Evolutionary conservation across 2,888 invertebrate genomes (phyloP).

Genomic region (Molanna angustata): DNA sequence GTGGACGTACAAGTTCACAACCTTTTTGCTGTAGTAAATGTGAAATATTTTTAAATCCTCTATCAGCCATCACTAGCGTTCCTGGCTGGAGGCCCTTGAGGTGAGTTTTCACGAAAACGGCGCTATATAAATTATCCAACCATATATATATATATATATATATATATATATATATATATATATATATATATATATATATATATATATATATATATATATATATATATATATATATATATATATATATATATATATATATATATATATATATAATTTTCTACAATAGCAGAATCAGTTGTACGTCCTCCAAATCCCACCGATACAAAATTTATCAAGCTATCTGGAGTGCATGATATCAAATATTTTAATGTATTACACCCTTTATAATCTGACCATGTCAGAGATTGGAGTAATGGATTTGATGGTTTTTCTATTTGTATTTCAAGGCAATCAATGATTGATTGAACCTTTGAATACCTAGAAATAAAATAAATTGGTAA

Average conservation of each 20-base stretch:
- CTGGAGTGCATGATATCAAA: slow-evolving; percentile 33
- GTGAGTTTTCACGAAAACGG: too few relatives aligned
- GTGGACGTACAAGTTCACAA: slow-evolving; percentile 5
- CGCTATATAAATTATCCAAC: too few relatives aligned
- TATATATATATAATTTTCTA: neutral
- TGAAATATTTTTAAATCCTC: slow-evolving; percentile 14
- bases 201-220: too few relatives aligned
- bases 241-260: too few relatives aligned
- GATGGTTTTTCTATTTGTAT: slow-evolving; percentile 35
- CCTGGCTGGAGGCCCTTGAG: slow-evolving; percentile 5
- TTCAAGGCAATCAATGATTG: slow-evolving; percentile 36
- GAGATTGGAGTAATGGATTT: slow-evolving; percentile 34
- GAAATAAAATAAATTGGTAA: slow-evolving; percentile 31
- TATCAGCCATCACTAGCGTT: slow-evolving; percentile 4
- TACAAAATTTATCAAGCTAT: slow-evolving; percentile 5
- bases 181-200: too few relatives aligned
- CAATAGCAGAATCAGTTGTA: neutral
- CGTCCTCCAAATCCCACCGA: slow-evolving; percentile 12
- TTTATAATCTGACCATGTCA: slow-evolving; percentile 37
- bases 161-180: too few relatives aligned
- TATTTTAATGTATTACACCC: slow-evolving; percentile 36
- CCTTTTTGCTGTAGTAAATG: neutral
- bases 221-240: too few relatives aligned
- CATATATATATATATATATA: too few relatives aligned
- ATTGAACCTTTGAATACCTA: slow-evolving; percentile 28